Conservation (phyloP, 2,797 vertebrate species). For the Rallus crepitans region DNA sequence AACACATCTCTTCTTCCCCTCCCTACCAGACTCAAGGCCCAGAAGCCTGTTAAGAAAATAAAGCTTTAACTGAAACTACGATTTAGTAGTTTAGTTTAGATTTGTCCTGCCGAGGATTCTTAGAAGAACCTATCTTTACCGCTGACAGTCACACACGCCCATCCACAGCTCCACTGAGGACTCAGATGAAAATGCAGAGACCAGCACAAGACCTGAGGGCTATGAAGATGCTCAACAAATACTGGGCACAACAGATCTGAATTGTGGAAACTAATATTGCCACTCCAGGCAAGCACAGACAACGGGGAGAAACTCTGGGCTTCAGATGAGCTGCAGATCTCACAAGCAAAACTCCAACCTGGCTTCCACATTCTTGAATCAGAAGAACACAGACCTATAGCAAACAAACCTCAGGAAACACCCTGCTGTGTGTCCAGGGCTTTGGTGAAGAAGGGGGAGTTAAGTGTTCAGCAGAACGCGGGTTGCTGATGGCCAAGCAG, state of each 20-base stretch:
- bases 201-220: not conserved
- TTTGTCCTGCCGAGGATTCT: not conserved
- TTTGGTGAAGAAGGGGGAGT: not conserved
- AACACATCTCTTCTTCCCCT: not conserved
- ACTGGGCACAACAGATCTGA: not conserved
- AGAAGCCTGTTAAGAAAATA: not conserved
- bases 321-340: not conserved
- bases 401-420: not conserved
- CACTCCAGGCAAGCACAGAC: not conserved
- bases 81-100: not conserved
- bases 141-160: not conserved
- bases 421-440: not conserved
- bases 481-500: not conserved
- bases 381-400: not conserved
- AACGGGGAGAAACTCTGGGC: not conserved
- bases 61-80: not conserved
- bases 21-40: not conserved
- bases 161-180: not conserved
- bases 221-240: not conserved
- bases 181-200: not conserved
- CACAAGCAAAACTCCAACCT: not conserved
- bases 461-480: not conserved
- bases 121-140: not conserved
- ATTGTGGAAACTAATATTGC: not conserved
- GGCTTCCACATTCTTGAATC: not conserved